Evolutionary conservation across 2,113 vertebrate genomes (phyloP).

Genomic region (Cynopterus brachyotis): DNA sequence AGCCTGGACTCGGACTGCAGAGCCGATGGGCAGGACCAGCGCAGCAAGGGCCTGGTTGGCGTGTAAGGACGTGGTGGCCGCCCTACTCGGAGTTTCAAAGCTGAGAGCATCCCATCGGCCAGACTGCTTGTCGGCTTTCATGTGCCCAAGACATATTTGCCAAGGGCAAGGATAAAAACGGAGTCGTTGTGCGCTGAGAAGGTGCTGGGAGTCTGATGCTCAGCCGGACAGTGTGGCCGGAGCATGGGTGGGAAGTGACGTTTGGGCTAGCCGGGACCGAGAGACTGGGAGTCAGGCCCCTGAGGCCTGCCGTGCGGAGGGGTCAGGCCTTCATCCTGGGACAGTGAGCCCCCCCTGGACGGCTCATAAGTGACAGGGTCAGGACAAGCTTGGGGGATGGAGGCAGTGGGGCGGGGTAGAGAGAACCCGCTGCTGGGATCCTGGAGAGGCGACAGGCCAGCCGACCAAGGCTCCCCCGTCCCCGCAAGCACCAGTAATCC

Average conservation of each 20-base stretch:
- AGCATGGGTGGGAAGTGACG: rapidly evolving
- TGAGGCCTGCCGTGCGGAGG: rapidly evolving
- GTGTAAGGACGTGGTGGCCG: rapidly evolving
- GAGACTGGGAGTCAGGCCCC: background rate
- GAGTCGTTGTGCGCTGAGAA: background rate
- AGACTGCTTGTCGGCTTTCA: too few species aligned
- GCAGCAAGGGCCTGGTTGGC: rapidly evolving
- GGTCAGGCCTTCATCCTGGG: background rate
- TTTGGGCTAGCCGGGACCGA: background rate
- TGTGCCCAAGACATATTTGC: rapidly evolving
- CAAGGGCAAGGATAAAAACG: rapidly evolving
- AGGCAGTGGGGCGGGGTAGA: background rate
- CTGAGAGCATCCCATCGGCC: rapidly evolving
- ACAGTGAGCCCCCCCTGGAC: background rate
- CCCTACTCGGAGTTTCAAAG: background rate
- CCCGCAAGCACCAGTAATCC: background rate
- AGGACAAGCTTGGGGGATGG: background rate
- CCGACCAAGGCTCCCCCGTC: background rate
- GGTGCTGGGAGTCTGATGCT: background rate
- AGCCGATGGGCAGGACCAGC: background rate
- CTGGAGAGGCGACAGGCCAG: background rate
- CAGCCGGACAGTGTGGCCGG: rapidly evolving
- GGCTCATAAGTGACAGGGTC: background rate
- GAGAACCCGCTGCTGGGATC: background rate
- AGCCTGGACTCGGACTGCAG: background rate